A percentile compares a stretch with the other conserved stretches of the same genome.
Conservation (phyloP, 2,797 vertebrate genomes). For the Neomorphus geoffroyi region DNA sequence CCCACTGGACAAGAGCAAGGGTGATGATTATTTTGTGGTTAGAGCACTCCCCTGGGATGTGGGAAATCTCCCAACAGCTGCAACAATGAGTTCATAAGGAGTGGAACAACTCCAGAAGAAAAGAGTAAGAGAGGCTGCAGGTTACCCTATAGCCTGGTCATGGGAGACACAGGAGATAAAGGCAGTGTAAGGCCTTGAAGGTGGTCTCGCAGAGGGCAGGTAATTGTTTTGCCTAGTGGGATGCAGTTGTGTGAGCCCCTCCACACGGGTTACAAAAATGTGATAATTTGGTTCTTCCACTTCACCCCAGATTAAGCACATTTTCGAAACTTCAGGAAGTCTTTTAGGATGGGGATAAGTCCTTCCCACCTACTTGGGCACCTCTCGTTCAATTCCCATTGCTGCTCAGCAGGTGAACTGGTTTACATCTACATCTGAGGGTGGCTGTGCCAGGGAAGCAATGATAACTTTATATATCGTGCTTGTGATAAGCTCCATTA, state of each 20-base stretch:
- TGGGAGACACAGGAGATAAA: not conserved
- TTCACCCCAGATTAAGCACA: not conserved
- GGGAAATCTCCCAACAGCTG: slow-evolving; percentile 38
- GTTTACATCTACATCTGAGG: not conserved
- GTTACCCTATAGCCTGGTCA: not conserved
- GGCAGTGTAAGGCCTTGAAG: not conserved
- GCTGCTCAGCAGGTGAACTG: not conserved
- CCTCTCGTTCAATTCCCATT: not conserved
- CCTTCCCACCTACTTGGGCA: not conserved
- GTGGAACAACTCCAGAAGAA: not conserved
- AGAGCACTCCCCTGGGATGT: slow-evolving; percentile 6
- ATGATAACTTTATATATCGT: not conserved
- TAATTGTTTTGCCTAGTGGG: slow-evolving; percentile 2
- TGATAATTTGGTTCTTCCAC: not conserved
- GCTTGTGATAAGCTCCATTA: not conserved
- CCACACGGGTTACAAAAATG: not conserved
- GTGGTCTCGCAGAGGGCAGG: not conserved
- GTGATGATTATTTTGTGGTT: slow-evolving; percentile 33
- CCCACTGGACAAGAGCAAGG: slow-evolving; percentile 34
- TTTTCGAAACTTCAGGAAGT: not conserved
- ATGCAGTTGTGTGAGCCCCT: not conserved
- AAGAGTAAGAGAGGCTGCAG: not conserved
- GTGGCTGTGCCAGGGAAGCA: not conserved
- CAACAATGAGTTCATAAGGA: slow-evolving; percentile 1
- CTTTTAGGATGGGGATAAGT: not conserved